Evolutionary conservation across 2,113 vertebrate species (phyloP).

Genomic region (Castor canadensis): DNA sequence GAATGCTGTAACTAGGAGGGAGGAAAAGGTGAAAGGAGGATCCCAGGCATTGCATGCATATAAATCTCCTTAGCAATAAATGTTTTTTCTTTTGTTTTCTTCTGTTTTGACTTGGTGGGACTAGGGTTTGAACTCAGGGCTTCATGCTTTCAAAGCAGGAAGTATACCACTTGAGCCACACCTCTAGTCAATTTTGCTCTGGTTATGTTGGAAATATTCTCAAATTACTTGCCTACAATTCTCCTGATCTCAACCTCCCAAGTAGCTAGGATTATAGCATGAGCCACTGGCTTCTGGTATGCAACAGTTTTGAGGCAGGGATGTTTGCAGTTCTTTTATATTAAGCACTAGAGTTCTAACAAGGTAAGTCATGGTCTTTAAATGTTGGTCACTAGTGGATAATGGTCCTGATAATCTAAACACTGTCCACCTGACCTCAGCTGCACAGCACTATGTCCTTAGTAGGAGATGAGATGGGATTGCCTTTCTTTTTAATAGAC

Average conservation of each 20-base stretch:
- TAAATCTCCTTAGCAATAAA: background rate
- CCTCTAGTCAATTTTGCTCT: too few relatives aligned
- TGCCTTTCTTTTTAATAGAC: background rate
- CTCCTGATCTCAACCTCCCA: too few relatives aligned
- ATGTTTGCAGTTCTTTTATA: slow-evolving; percentile 1
- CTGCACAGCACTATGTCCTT: background rate
- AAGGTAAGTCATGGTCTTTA: background rate
- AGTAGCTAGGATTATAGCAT: too few relatives aligned
- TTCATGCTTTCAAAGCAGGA: too few relatives aligned
- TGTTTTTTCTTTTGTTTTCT: too few relatives aligned
- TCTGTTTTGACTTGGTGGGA: too few relatives aligned
- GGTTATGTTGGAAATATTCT: too few relatives aligned
- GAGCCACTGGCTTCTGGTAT: too few relatives aligned
- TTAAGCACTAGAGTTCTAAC: background rate
- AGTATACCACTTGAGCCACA: too few relatives aligned
- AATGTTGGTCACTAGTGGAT: background rate
- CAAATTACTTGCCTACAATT: too few relatives aligned
- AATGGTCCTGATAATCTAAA: background rate
- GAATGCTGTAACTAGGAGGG: background rate
- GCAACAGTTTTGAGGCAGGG: background rate
- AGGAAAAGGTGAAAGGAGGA: background rate
- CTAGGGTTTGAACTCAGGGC: too few relatives aligned
- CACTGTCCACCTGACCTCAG: background rate
- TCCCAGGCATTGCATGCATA: background rate
- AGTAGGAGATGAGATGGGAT: background rate